Percentiles rank a stretch among this genome's conserved stretches.
Conservation (phyloP, 2,113 vertebrate species). For the Pteronura brasiliensis region DNA sequence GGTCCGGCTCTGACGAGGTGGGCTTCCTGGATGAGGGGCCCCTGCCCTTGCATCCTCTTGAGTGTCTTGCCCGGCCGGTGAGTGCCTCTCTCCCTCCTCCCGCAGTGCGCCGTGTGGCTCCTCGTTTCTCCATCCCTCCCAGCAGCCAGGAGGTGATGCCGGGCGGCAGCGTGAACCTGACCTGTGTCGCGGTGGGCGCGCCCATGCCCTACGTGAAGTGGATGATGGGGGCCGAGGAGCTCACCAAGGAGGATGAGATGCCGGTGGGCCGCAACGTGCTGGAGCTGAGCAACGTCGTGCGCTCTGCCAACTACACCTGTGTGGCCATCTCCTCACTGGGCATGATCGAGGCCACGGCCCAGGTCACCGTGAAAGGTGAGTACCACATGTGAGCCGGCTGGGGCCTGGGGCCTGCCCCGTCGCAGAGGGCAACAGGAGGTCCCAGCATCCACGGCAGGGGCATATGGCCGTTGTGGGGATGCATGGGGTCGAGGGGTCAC, state of each 20-base stretch:
- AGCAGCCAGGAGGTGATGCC: conserved; percentile 98
- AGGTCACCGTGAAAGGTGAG: conserved; percentile 97
- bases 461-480: neutral
- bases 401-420: neutral
- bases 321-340: conserved; percentile 96
- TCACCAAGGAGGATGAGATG: conserved; percentile 96
- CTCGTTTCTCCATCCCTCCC: conserved; percentile 98
- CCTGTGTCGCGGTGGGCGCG: conserved; percentile 96
- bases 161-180: conserved; percentile 96
- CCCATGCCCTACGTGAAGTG: conserved; percentile 99
- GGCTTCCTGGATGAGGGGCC: conserved; percentile 64
- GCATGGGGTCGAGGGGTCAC: accelerated
- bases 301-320: conserved; percentile 96
- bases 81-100: conserved; percentile 82
- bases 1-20: conserved; percentile 36
- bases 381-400: accelerated
- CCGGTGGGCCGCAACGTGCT: conserved; percentile 95
- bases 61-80: conserved; percentile 73
- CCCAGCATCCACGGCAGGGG: accelerated
- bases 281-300: conserved; percentile 92
- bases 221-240: conserved; percentile 91
- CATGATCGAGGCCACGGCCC: conserved; percentile 94
- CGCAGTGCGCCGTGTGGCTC: conserved; percentile 96
- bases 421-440: accelerated
- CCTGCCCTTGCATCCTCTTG: conserved; percentile 37